Evolutionary conservation across 53 echinoderm and acorn worm species (phyloP).

Genomic region (Echinometra lucunter): DNA sequence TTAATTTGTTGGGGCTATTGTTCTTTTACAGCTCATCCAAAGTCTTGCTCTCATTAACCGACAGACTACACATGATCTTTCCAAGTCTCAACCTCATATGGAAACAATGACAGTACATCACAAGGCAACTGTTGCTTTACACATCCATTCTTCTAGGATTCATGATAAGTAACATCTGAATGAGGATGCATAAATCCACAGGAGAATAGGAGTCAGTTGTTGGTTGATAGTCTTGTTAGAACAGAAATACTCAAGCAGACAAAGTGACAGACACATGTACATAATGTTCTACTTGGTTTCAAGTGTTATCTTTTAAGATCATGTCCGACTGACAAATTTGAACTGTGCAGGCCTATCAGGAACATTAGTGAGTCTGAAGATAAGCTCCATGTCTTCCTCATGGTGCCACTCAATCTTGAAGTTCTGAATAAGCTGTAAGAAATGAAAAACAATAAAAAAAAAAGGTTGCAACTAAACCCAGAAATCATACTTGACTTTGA

Average conservation of each 20-base stretch:
- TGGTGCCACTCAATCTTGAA: conserved; percentile 95
- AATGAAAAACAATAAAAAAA: conserved; percentile 8
- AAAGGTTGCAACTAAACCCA: neutral
- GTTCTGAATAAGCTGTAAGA: conserved; percentile 84
- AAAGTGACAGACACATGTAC: neutral
- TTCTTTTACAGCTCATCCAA: neutral
- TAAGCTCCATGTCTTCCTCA: conserved; percentile 86
- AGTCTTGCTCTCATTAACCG: neutral
- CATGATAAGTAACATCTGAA: neutral
- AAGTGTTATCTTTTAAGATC: conserved; percentile 1
- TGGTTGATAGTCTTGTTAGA: neutral
- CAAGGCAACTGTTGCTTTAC: neutral
- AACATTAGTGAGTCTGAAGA: conserved; percentile 86
- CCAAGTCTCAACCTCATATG: neutral
- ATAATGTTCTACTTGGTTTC: conserved; percentile 33
- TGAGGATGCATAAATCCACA: neutral
- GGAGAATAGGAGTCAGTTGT: neutral
- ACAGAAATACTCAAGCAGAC: neutral
- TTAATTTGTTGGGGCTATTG: too few species aligned
- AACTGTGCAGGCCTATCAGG: conserved; percentile 89
- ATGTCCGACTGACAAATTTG: conserved; percentile 80
- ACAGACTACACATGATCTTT: neutral
- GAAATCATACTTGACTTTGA: too few species aligned
- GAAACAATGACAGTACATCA: neutral
- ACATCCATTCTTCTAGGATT: neutral